These are phyloP conservation scores for Prunella fulvescens DNA, from an alignment of 2,113 vertebrate species.

Conservation along the genomic window DNA sequence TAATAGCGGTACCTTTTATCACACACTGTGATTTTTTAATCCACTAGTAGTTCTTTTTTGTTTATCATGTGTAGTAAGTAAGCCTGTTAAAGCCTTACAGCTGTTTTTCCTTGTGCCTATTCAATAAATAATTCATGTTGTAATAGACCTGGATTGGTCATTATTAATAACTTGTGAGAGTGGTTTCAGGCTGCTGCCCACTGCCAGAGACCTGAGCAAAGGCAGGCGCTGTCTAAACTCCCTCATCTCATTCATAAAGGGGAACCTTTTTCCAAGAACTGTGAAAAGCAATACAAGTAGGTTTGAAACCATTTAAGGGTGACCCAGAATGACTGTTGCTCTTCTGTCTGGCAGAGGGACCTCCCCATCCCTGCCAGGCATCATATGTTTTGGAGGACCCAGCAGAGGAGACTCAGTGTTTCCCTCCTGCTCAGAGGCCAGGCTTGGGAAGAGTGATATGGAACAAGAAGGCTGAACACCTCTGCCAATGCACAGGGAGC, in stretches of 20 bases:
- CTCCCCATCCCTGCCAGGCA: not conserved
- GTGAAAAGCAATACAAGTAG: not conserved
- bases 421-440: not conserved
- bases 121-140: not conserved
- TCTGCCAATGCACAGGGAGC: not conserved
- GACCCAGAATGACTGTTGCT: not conserved
- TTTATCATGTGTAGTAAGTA: not conserved
- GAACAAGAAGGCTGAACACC: not conserved
- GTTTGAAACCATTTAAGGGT: not conserved
- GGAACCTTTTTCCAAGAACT: not conserved
- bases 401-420: not conserved
- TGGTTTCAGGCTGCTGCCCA: not conserved
- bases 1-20: not conserved
- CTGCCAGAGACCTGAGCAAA: not conserved
- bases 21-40: not conserved
- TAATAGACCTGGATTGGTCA: not conserved
- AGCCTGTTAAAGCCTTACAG: not conserved
- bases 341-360: not conserved
- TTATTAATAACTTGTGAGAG: not conserved
- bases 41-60: not conserved
- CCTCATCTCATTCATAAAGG: not conserved
- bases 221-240: not conserved
- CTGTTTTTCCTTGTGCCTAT: not conserved
- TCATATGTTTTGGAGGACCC: not conserved
- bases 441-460: accelerated